phyloP scores from a whole-genome alignment of 1,140 invertebrate species.

The Drosophila ananassae region DNA sequence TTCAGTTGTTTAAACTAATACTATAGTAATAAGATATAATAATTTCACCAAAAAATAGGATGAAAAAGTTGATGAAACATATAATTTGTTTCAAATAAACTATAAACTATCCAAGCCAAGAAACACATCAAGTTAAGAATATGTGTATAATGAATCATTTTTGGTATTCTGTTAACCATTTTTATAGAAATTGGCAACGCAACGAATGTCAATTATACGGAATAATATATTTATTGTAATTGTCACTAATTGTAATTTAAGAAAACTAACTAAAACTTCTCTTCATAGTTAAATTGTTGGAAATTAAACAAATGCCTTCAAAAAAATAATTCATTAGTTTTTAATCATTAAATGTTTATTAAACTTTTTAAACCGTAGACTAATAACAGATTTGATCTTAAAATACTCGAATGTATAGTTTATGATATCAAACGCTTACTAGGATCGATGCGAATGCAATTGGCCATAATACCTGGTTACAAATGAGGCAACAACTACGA shows the following conservation, averaged over 20 bases:
- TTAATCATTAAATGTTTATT: slow-evolving; percentile 32
- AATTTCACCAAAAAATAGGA: too few relatives aligned
- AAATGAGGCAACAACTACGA: slow-evolving; percentile 53
- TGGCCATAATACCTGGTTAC: slow-evolving; percentile 39
- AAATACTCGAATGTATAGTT: slow-evolving; percentile 45
- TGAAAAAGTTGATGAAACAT: too few relatives aligned
- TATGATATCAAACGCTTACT: slow-evolving; percentile 31
- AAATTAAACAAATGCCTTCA: too few relatives aligned
- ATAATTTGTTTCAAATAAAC: too few relatives aligned
- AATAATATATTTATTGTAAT: background rate
- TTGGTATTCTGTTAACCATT: too few relatives aligned
- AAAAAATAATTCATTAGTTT: background rate
- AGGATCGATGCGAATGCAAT: slow-evolving; percentile 21
- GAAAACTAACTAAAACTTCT: too few relatives aligned
- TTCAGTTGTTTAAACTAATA: too few relatives aligned
- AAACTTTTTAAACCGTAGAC: slow-evolving; percentile 24
- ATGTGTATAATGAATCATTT: background rate
- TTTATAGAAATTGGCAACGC: background rate
- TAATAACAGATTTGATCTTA: slow-evolving; percentile 54
- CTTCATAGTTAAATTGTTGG: too few relatives aligned
- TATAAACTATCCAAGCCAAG: background rate
- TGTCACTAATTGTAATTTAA: too few relatives aligned
- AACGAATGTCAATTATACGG: background rate
- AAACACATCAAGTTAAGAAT: background rate
- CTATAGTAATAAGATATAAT: too few relatives aligned